Conservation (phyloP, 2,113 vertebrate species). For the Antechinus flavipes region DNA sequence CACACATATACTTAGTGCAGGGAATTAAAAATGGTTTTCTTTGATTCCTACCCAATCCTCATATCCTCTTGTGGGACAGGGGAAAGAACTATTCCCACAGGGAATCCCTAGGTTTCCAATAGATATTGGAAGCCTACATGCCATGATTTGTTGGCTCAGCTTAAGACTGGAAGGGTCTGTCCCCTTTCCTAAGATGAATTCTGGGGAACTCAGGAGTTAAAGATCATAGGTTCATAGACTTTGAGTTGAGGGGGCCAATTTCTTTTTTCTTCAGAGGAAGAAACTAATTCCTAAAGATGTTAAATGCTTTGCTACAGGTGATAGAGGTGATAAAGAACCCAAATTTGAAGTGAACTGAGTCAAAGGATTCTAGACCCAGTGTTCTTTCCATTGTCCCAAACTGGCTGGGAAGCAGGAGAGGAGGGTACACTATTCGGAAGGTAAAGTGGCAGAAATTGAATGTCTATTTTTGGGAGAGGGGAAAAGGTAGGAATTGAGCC, state of each 20-base stretch:
- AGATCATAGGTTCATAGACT: not conserved
- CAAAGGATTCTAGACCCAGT: not conserved
- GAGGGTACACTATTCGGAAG: not conserved
- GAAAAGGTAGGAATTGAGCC: not conserved
- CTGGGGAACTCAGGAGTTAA: not conserved
- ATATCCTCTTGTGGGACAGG: not conserved
- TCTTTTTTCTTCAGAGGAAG: not conserved
- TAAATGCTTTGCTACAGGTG: not conserved
- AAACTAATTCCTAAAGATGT: not conserved
- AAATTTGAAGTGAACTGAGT: not conserved
- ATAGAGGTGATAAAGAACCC: not conserved
- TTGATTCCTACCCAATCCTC: slow-evolving; percentile 8
- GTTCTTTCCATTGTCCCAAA: not conserved
- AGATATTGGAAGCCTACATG: not conserved
- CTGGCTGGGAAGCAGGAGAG: not conserved
- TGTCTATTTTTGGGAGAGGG: not conserved
- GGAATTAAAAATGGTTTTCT: slow-evolving; percentile 66
- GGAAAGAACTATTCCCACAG: not conserved
- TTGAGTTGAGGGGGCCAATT: not conserved
- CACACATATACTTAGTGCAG: slow-evolving; percentile 53
- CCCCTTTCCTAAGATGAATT: not conserved
- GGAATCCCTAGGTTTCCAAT: not conserved
- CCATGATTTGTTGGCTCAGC: not conserved
- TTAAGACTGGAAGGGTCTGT: not conserved
- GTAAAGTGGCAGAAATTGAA: not conserved